Percentiles rank a stretch among this genome's conserved stretches.
phyloP scores from a whole-genome alignment of 1,140 invertebrate species.

The Zaprionus gabonicus region DNA sequence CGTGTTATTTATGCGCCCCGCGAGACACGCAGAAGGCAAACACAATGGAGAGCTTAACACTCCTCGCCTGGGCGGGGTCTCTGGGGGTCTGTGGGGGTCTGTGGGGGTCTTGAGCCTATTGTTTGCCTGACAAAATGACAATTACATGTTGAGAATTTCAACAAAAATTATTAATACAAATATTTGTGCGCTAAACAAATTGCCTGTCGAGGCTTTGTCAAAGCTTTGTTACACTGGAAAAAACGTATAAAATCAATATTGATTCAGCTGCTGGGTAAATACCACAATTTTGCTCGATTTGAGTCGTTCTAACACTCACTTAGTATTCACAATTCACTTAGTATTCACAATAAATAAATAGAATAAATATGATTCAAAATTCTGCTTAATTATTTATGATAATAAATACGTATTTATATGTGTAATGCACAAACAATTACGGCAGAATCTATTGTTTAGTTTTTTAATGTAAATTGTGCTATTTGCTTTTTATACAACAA shows the following conservation, averaged over 20 bases:
- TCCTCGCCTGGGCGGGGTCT: slow-evolving; percentile 18
- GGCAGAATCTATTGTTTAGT: not conserved
- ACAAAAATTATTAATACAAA: slow-evolving; percentile 54
- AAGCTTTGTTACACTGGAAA: slow-evolving; percentile 18
- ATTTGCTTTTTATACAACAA: not conserved
- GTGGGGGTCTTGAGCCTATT: slow-evolving; percentile 50
- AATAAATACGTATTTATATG: slow-evolving; percentile 2
- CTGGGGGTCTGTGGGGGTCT: slow-evolving; percentile 13
- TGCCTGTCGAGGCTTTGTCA: slow-evolving; percentile 51
- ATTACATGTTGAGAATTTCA: slow-evolving; percentile 74
- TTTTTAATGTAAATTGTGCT: not conserved
- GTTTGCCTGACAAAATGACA: slow-evolving; percentile 75
- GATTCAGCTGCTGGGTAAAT: slow-evolving; percentile 21
- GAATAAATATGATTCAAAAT: not conserved
- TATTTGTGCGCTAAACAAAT: slow-evolving; percentile 63
- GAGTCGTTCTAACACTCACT: not conserved
- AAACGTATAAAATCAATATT: slow-evolving; percentile 26
- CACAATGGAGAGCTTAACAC: slow-evolving; percentile 65
- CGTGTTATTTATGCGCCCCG: slow-evolving; percentile 69
- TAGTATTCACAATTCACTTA: not conserved
- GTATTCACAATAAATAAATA: not conserved
- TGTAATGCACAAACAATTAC: not conserved
- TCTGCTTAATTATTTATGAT: not conserved
- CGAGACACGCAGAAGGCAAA: slow-evolving; percentile 50
- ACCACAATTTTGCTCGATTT: not conserved